A percentile compares a stretch with the other conserved stretches of the same genome.
These are phyloP conservation scores for Drosophila neutralis DNA, from an alignment of 2,888 invertebrate species.

Conservation along the genomic window DNA sequence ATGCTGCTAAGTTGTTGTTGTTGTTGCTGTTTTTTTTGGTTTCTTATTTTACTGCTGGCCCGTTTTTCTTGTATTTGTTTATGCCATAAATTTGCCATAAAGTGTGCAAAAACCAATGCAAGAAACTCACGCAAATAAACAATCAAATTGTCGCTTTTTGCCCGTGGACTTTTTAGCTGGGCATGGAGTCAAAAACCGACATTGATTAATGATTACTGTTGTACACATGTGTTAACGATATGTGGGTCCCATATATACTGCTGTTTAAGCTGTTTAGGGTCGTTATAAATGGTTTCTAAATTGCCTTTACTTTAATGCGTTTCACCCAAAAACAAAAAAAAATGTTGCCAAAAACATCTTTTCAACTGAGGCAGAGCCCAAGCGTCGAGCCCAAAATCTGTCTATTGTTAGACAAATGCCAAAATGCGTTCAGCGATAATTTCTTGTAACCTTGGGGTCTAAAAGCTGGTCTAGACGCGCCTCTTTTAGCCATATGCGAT, in stretches of 20 bases:
- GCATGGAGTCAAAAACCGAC: constrained; percentile 28
- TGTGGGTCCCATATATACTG: constrained; percentile 3
- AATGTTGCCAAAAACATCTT: constrained; percentile 43
- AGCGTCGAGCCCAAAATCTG: constrained; percentile 36
- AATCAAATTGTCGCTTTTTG: constrained; percentile 76
- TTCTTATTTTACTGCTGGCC: constrained; percentile 21
- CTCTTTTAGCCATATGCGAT: constrained; percentile 2
- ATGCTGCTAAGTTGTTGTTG: constrained; percentile 52
- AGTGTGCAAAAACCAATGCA: constrained; percentile 62
- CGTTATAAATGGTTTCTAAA: constrained; percentile 51
- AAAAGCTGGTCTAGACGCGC: constrained; percentile 32
- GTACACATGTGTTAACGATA: constrained; percentile 4
- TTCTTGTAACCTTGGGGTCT: constrained; percentile 42
- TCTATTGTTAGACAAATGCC: constrained; percentile 57
- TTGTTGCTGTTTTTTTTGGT: constrained; percentile 11
- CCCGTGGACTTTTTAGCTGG: constrained; percentile 24
- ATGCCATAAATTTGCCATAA: constrained; percentile 78
- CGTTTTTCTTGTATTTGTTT: constrained; percentile 72
- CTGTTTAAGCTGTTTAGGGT: constrained; percentile 26
- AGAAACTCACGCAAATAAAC: constrained; percentile 68
- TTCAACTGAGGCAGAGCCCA: not conserved
- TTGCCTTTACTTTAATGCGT: constrained; percentile 29
- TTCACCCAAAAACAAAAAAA: constrained; percentile 6
- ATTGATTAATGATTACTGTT: constrained; percentile 53
- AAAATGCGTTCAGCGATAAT: constrained; percentile 37